phyloP scores from a whole-genome alignment of 2,113 vertebrate species.

The Rhinopomastus cyanomelas region DNA sequence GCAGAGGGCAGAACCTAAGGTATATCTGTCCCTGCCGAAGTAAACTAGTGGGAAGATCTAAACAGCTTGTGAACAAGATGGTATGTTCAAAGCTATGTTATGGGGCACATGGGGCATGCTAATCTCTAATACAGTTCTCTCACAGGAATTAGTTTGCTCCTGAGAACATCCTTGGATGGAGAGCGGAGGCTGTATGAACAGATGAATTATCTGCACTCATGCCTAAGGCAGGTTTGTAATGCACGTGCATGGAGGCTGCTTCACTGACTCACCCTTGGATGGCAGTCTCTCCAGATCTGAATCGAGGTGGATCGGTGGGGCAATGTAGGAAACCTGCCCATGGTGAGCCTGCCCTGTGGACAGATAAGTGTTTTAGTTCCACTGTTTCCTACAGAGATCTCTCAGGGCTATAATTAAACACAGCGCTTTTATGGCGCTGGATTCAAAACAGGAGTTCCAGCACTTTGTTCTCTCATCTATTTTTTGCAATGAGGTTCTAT shows the following conservation, averaged over 20 bases:
- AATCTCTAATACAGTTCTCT: background rate
- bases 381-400: background rate
- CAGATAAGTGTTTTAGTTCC: slow-evolving; percentile 49
- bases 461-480: background rate
- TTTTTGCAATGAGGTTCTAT: background rate
- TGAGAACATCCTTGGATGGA: background rate
- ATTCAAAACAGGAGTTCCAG: background rate
- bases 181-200: background rate
- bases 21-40: background rate
- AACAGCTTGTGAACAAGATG: background rate
- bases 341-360: slow-evolving; percentile 79
- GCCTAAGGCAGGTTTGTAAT: background rate
- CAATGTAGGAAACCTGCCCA: slow-evolving; percentile 80
- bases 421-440: background rate
- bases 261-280: slow-evolving; percentile 74
- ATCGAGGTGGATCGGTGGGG: slow-evolving; percentile 79
- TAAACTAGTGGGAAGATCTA: background rate
- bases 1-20: background rate
- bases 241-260: background rate
- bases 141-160: background rate
- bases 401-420: background rate
- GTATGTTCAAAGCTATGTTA: background rate
- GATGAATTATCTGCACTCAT: background rate
- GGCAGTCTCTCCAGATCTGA: slow-evolving; percentile 75
- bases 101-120: accelerated